Conservation (phyloP, 1,140 invertebrate genomes). For the Macrostomum lignano region DNA sequence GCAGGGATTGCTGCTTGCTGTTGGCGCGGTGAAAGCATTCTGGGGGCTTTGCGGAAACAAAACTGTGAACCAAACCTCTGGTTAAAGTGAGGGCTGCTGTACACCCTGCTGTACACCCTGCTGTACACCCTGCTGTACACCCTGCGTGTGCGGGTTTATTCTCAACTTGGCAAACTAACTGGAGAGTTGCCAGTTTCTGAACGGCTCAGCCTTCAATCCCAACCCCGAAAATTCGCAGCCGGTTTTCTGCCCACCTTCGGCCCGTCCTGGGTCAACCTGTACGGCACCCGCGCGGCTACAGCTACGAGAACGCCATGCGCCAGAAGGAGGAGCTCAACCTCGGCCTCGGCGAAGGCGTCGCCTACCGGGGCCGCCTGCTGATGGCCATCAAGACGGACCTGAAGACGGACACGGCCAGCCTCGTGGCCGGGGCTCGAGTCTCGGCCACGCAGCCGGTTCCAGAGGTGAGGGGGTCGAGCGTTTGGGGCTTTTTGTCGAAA, state of each 20-base stretch:
- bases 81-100: no score
- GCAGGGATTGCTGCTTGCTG: no score
- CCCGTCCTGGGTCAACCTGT: constrained; percentile 30
- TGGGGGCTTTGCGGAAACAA: not conserved
- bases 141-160: no score
- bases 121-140: no score
- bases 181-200: not conserved
- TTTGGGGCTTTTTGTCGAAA: no score
- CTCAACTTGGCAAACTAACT: not conserved
- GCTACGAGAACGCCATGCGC: constrained; percentile 16
- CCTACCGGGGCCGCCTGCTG: constrained; percentile 31
- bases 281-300: constrained; percentile 30
- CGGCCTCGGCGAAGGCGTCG: constrained; percentile 28
- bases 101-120: no score
- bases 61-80: no score
- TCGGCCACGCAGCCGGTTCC: not conserved
- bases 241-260: constrained; percentile 31
- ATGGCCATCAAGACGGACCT: constrained; percentile 8
- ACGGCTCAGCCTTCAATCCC: not conserved
- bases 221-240: constrained; percentile 12
- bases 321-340: constrained; percentile 26
- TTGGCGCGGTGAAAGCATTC: not conserved
- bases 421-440: not conserved
- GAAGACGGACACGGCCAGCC: not conserved
- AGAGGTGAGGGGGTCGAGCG: constrained; percentile 1